Conservation (phyloP, 2,113 vertebrate species). For the Bos taurus region ARS-UCD2.0 NC_037357.1:39825001-39825500, state of each 20-base stretch:
- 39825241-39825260: neutral
- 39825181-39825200: neutral
- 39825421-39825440: neutral
- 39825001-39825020: neutral
- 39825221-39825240: slow-evolving; percentile 31
- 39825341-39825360: neutral
- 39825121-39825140: neutral
- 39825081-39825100: neutral
- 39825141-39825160: slow-evolving; percentile 1
- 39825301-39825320: neutral
- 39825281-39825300: neutral
- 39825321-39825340: neutral
- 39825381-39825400: slow-evolving; percentile 37
- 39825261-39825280: neutral
- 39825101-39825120: neutral
- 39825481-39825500: neutral
- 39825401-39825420: neutral
- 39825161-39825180: neutral
- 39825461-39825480: slow-evolving; percentile 38
- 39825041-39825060: neutral
- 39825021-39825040: neutral
- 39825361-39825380: neutral
- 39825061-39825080: neutral
- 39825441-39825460: slow-evolving; percentile 28
- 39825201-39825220: neutral